Base-by-base conservation (phyloP, 2,888 invertebrate species). In the Andrena fulva region DNA sequence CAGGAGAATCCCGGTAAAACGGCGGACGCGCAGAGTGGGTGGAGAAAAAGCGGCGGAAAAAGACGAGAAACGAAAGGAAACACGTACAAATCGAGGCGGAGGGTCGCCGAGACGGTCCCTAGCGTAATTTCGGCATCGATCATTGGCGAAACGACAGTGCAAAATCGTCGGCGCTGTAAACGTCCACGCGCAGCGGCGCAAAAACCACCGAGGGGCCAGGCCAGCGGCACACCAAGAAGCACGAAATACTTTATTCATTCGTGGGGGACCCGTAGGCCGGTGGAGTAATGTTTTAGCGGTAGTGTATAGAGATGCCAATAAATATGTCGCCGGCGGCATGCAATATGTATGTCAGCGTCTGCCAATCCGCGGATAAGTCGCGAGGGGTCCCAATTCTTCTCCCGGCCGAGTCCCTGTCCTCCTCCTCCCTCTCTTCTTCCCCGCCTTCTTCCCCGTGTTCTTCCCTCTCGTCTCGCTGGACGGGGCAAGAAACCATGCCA, bases 271-370 rank as follows among this genome's bases (percentile, higher is more conserved):
- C 78, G 71, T 66, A 20, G 74, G 74, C 76, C 75, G 68, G 72
- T 73, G 52, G 75, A 83, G 85, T 88, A 86, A 85, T 87, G 91
- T 91, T 90, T 90, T 84, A 87, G 89, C 89, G 81, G 85, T 85
- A 70, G 89, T 88, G 87, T 89, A 90, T 90, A 91, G 90, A 91
- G 91, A 92, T 91, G 90, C 91, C 92, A 91, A 92, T 92, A 92
- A 92, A 92, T 92, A 92, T 92, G 91, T 92, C 92, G 87, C 80
- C 74, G 85, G 59, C 85, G 86, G 84, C 92, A 92, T 92, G 92
- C 92, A 92, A 92, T 92, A 92, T 92, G 92, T 91, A 92, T 92
- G 91, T 84, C 87, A 87, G 87, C 88, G 88, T 86, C 89, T 85
- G 89, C 87, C 89, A 90, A 85, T 89, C 87, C 88, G 81, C 82